phyloP scores from a whole-genome alignment of 2,888 invertebrate genomes.

The Nasonovia ribisnigri region DNA sequence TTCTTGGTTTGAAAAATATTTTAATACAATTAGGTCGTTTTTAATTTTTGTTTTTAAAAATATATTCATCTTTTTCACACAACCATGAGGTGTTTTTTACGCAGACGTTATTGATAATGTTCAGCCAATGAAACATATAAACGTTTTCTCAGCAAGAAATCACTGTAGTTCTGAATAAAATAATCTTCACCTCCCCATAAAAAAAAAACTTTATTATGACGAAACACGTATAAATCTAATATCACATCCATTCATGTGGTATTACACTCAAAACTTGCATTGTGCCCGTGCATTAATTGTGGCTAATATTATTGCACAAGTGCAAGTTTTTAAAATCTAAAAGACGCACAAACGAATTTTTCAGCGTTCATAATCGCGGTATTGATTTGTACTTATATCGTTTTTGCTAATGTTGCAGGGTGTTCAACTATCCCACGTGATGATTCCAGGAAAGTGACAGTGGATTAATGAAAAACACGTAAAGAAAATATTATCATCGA shows the following conservation, averaged over 20 bases:
- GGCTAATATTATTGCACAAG: not conserved
- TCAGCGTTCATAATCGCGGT: not conserved
- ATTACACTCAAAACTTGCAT: not conserved
- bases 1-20: not conserved
- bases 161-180: not conserved
- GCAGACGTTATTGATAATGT: not conserved
- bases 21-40: not conserved
- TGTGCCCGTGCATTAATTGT: not conserved
- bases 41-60: not conserved
- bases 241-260: not conserved
- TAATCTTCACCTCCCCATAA: not conserved
- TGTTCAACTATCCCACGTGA: slow-evolving; percentile 52
- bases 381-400: not conserved
- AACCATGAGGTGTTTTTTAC: not conserved
- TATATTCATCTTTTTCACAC: not conserved
- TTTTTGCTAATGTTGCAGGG: slow-evolving; percentile 19
- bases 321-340: not conserved
- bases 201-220: not conserved
- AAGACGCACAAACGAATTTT: not conserved
- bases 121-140: not conserved
- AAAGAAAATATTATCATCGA: not conserved
- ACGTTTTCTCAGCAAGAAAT: not conserved
- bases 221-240: not conserved
- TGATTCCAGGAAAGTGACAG: slow-evolving; percentile 61
- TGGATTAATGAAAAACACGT: slow-evolving; percentile 25